phyloP scores from a whole-genome alignment of 1,140 invertebrate genomes.

The Drosophila aff. region DNA sequence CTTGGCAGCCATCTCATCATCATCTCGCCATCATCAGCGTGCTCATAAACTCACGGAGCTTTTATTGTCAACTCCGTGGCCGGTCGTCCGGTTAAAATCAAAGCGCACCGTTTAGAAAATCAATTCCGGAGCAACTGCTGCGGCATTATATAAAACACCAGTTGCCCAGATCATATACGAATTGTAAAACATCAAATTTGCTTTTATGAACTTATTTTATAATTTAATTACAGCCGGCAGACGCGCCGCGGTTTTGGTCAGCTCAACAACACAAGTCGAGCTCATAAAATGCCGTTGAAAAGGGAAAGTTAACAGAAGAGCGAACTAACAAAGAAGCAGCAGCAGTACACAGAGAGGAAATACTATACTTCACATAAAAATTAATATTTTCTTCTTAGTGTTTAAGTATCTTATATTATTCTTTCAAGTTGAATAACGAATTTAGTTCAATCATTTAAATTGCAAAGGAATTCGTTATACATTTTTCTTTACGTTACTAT shows the following conservation, averaged over 20 bases:
- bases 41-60: conserved; percentile 45
- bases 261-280: conserved; percentile 58
- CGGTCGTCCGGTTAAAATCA: conserved; percentile 57
- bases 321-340: conserved; percentile 23
- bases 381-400: too few relatives aligned
- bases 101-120: conserved; percentile 73
- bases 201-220: conserved; percentile 82
- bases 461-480: too few relatives aligned
- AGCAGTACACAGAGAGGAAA: not conserved
- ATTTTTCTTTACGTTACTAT: too few relatives aligned
- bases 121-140: conserved; percentile 56
- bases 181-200: conserved; percentile 76
- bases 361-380: too few relatives aligned
- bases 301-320: conserved; percentile 74
- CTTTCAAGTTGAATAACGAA: too few relatives aligned
- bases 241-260: conserved; percentile 44
- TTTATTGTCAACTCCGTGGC: conserved; percentile 47
- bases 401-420: too few relatives aligned
- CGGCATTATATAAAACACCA: conserved; percentile 65
- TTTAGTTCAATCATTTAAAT: too few relatives aligned
- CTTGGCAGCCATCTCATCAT: conserved; percentile 62
- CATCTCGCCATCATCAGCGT: conserved; percentile 34
- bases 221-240: conserved; percentile 75
- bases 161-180: conserved; percentile 51
- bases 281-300: conserved; percentile 80